These are phyloP conservation scores for Gastrophysa polygoni DNA, from an alignment of 2,888 invertebrate species.

Conservation along the genomic window DNA sequence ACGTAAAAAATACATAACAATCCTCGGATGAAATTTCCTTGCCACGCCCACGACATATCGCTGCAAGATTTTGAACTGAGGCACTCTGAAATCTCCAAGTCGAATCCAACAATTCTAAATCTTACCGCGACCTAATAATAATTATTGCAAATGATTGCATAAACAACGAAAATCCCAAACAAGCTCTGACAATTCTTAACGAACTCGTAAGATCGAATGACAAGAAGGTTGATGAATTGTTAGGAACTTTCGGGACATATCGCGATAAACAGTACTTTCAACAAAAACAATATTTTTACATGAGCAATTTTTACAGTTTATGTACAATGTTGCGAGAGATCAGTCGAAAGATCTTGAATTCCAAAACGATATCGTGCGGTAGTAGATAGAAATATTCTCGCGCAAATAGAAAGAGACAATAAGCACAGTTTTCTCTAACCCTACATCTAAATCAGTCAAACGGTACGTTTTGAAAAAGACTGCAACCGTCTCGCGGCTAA, in stretches of 20 bases:
- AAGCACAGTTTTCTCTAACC: slow-evolving; percentile 47
- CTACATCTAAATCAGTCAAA: slow-evolving; percentile 57
- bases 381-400: slow-evolving; percentile 45
- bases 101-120: slow-evolving; percentile 23
- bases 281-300: slow-evolving; percentile 59
- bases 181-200: background rate
- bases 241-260: slow-evolving; percentile 19
- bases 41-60: slow-evolving; percentile 2
- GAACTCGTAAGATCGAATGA: too few relatives aligned
- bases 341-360: slow-evolving; percentile 27
- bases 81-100: slow-evolving; percentile 24
- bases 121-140: slow-evolving; percentile 33
- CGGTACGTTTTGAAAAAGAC: slow-evolving; percentile 48
- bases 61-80: slow-evolving; percentile 20
- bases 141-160: slow-evolving; percentile 49
- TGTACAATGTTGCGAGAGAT: slow-evolving; percentile 51
- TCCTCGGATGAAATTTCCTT: background rate
- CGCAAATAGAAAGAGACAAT: slow-evolving; percentile 40
- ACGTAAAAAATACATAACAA: background rate
- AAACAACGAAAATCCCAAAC: slow-evolving; percentile 21
- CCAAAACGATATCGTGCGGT: slow-evolving; percentile 41
- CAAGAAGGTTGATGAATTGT: slow-evolving; percentile 1
- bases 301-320: slow-evolving; percentile 59
- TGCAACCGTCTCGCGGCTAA: slow-evolving; percentile 49
- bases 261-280: slow-evolving; percentile 52